Evolutionary conservation across 2,797 vertebrate species (phyloP), one percentile per base, ranked within the genome.

Genomic region (Pelochelys cantorii): DNA sequence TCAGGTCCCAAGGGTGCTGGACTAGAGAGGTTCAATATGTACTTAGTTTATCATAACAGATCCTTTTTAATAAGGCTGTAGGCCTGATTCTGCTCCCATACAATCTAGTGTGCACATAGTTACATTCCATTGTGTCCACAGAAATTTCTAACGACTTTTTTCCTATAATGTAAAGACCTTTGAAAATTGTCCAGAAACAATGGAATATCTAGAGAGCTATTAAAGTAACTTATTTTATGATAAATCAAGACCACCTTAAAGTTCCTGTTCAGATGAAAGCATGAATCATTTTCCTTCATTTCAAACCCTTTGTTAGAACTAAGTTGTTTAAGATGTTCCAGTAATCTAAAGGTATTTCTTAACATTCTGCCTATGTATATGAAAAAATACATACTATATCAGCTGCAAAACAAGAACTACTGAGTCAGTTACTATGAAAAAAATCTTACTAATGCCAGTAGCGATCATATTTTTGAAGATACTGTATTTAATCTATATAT

Each of bases 31-130:
- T 48, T 48, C 42, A 48, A 48, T 8, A 48, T 48, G 42, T 48
- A 48, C 42, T 48, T 48, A 48, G 42, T 48, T 48, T 48, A 74
- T 71, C 22, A 75, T 85, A 74, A n/a, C 29, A 81, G 37, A 81
- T 57, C 34, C 60, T 62, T 65, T 59, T 42, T 42, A 81, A 37
- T 23, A 37, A 42, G 59, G 20, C 57, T 81, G 27, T 18, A 29
- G 2, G 88, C 12, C 37, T 8, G 42, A 48, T 48, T 48, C 8
- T 48, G 42, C 42, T 48, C 42, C 42, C 42, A 48, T 54, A 6
- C 7, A 74, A 60, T 1, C 1, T 12, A 74, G 79, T 55, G 88
- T 95, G 92, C 97, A 94, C 96, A 93, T 93, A 93, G 91, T 93
- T 93, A 93, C 56, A 83, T 57, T 86, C 81, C 92, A 17, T 81